These are phyloP conservation scores for Agrotis segetum DNA, from an alignment of 2,888 invertebrate genomes.

Conservation along the genomic window DNA sequence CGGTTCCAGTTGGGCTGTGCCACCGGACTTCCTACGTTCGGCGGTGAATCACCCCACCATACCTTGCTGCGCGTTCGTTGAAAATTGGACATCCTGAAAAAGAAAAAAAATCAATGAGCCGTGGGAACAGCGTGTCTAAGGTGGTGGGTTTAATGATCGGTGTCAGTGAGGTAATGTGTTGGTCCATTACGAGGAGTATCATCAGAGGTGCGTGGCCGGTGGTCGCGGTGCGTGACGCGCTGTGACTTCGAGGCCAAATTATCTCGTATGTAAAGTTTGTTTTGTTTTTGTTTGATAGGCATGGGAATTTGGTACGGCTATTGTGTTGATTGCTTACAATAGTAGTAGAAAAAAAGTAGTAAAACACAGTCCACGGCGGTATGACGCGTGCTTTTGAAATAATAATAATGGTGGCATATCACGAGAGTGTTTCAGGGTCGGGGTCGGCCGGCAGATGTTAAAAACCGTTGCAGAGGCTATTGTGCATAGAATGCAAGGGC, in stretches of 20 bases:
- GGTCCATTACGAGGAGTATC: conserved; percentile 82
- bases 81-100: conserved; percentile 92
- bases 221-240: conserved; percentile 81
- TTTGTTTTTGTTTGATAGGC: conserved; percentile 77
- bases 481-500: conserved; percentile 81
- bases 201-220: conserved; percentile 76
- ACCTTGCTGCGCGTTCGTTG: conserved; percentile 93
- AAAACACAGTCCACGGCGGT: conserved; percentile 61
- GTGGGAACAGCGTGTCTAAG: conserved; percentile 82
- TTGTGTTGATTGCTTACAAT: conserved; percentile 72
- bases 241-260: conserved; percentile 76
- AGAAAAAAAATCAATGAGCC: conserved; percentile 77
- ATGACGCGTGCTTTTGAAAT: conserved; percentile 61
- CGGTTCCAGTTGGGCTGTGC: conserved; percentile 80
- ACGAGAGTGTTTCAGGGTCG: conserved; percentile 59
- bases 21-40: conserved; percentile 84
- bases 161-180: conserved; percentile 85
- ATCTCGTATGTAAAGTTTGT: conserved; percentile 72
- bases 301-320: conserved; percentile 78
- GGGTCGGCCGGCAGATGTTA: conserved; percentile 84
- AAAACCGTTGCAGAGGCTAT: conserved; percentile 89
- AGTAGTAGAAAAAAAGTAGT: conserved; percentile 67
- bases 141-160: conserved; percentile 82
- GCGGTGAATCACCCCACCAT: conserved; percentile 92
- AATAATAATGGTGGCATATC: conserved; percentile 76